Conservation (phyloP, 2,797 vertebrate species). For the Gymnoscopelus microlampas region DNA sequence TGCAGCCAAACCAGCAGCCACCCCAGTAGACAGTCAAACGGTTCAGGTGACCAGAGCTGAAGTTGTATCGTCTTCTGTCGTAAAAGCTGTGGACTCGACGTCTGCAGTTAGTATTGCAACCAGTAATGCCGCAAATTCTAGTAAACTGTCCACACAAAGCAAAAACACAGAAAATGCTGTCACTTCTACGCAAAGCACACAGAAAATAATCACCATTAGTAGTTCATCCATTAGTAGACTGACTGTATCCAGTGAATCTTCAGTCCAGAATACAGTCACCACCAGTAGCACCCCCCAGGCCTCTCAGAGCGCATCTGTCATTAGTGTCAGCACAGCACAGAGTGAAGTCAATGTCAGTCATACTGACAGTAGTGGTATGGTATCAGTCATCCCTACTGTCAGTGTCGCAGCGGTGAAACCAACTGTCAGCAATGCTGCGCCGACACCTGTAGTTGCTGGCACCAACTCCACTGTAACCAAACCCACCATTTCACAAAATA, state of each 20-base stretch:
- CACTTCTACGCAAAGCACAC: conserved; percentile 45
- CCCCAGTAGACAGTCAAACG: conserved; percentile 44
- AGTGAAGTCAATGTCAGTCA: conserved; percentile 36
- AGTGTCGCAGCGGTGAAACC: conserved; percentile 34
- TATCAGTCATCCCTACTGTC: conserved; percentile 40
- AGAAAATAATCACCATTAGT: conserved; percentile 43
- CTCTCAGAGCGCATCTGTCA: conserved; percentile 22
- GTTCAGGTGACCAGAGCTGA: conserved; percentile 44
- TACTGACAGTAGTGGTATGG: conserved; percentile 17
- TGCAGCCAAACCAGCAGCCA: conserved; percentile 43
- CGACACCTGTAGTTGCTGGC: conserved; percentile 26
- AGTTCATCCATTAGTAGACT: conserved; percentile 52
- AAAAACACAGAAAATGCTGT: conserved; percentile 29
- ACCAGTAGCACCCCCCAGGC: conserved; percentile 9
- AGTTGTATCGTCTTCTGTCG: conserved; percentile 34
- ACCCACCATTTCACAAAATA: conserved; percentile 44
- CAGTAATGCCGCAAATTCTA: conserved; percentile 33
- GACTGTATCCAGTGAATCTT: conserved; percentile 30
- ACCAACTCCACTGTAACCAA: conserved; percentile 47
- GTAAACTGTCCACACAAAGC: conserved; percentile 23
- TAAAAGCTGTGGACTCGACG: conserved; percentile 43
- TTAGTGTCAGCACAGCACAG: conserved; percentile 37
- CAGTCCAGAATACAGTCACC: conserved; percentile 49
- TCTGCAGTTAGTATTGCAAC: conserved; percentile 43
- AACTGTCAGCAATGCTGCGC: conserved; percentile 28